Base-by-base conservation (phyloP, 2,113 vertebrate genomes). In the Hippocampus zosterae region DNA sequence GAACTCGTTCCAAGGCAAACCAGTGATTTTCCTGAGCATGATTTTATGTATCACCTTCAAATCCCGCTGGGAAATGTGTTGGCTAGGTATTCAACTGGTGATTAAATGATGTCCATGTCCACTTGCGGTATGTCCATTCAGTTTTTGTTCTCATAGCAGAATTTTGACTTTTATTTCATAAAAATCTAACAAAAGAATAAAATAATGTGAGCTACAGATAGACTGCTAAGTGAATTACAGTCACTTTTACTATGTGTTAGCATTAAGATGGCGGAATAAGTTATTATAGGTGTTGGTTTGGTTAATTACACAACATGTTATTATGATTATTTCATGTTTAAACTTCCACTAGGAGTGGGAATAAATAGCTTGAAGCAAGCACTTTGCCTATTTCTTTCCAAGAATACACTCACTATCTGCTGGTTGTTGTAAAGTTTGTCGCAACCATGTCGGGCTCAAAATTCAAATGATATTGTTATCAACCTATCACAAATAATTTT, bases 1-100 rank as follows among this genome's bases (percentile, higher is more conserved):
- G 18, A 67, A 83, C 85, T 88, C 75, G 66, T 85, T 90, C 84
- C 81, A 73, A 81, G 65, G 72, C 70, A 86, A 89, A 87, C 83
- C 72, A 55, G 59, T 25, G 64, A 65, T 81, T 78, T 66, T 66
- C 23, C 75, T 60, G 33, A 29, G 71, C 72, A 63, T 75, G 77
- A 71, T 68, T 81, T 82, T 63, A 83, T 40, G 67, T 33, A 19
- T 25, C 53, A 48, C 7, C 15, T 23, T 65, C 25, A 59, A 70
- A 75, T 55, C 52, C 41, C 71, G 27, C 46, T 27, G 42, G 53
- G 46, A 64, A 70, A 69, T 40, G 4, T 21, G n/a, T 44, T 64
- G 44, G 37, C 23, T 67, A 71, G 15, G 11, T 44, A 23, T 42
- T 64, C 19, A 23, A 23, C 40, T 42, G 21, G 37, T 41, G 19